Percentiles rank a stretch among this genome's conserved stretches.
phyloP scores from a whole-genome alignment of 1,140 invertebrate species.

The Melitaea cinxia region DNA sequence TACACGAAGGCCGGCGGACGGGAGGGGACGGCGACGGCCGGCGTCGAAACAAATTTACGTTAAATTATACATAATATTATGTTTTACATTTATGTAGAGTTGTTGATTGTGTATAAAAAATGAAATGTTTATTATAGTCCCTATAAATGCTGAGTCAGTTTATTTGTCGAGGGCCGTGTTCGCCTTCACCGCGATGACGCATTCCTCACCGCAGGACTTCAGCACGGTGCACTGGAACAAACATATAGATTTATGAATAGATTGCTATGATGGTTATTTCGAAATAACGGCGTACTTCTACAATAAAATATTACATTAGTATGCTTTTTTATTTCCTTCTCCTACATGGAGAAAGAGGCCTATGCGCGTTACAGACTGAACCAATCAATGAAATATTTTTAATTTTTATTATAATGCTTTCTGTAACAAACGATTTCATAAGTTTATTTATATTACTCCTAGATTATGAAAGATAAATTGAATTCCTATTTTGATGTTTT shows the following conservation, averaged over 20 bases:
- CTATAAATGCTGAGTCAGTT: slow-evolving; percentile 81
- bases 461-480: no score
- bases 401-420: no score
- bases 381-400: no score
- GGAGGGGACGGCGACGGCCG: slow-evolving; percentile 26
- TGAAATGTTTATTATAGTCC: slow-evolving; percentile 78
- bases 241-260: slow-evolving; percentile 5
- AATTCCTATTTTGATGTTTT: no score
- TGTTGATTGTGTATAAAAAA: slow-evolving; percentile 81
- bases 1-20: slow-evolving; percentile 10
- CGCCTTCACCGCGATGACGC: slow-evolving; percentile 96
- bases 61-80: slow-evolving; percentile 82
- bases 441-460: no score
- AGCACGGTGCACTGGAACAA: slow-evolving; percentile 91
- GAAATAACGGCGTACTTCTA: no score
- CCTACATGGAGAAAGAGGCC: no score
- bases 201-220: slow-evolving; percentile 95
- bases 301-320: no score
- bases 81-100: slow-evolving; percentile 81
- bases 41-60: slow-evolving; percentile 67
- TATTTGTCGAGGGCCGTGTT: slow-evolving; percentile 96
- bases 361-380: no score
- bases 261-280: no score
- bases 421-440: no score
- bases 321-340: no score